Evolutionary conservation across 2,888 invertebrate genomes (phyloP).

Genomic region (Coremacera marginata): DNA sequence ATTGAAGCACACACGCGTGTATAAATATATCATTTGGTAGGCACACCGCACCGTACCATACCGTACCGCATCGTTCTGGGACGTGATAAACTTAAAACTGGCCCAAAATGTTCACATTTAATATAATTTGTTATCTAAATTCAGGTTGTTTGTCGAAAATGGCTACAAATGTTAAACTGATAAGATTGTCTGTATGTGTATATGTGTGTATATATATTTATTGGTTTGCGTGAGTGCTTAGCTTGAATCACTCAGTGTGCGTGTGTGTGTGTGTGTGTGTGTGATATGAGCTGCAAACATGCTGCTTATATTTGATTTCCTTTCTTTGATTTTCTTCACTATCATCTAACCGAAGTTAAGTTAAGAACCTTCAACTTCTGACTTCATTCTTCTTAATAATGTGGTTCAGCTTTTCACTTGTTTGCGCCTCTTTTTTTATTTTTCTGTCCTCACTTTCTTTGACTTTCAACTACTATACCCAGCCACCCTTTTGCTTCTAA

Average conservation of each 20-base stretch:
- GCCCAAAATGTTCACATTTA: slow-evolving; percentile 37
- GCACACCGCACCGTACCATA: background rate
- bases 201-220: background rate
- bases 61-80: background rate
- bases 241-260: background rate
- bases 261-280: background rate
- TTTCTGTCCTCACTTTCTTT: background rate
- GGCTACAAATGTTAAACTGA: slow-evolving; percentile 61
- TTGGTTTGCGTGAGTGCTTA: background rate
- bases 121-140: slow-evolving; percentile 67
- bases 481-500: background rate
- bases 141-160: slow-evolving; percentile 61
- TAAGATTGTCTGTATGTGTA: slow-evolving; percentile 53
- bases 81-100: slow-evolving; percentile 31
- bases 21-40: slow-evolving; percentile 27
- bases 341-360: too few species aligned
- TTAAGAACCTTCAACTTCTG: slow-evolving; percentile 15
- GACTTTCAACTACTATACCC: background rate
- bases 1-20: background rate
- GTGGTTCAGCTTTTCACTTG: background rate
- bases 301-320: slow-evolving; percentile 1
- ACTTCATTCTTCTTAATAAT: background rate
- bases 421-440: background rate
- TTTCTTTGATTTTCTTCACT: background rate
- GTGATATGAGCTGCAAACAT: slow-evolving; percentile 27